Conservation (phyloP, 2,888 invertebrate species). For the Charanyca ferruginea region DNA sequence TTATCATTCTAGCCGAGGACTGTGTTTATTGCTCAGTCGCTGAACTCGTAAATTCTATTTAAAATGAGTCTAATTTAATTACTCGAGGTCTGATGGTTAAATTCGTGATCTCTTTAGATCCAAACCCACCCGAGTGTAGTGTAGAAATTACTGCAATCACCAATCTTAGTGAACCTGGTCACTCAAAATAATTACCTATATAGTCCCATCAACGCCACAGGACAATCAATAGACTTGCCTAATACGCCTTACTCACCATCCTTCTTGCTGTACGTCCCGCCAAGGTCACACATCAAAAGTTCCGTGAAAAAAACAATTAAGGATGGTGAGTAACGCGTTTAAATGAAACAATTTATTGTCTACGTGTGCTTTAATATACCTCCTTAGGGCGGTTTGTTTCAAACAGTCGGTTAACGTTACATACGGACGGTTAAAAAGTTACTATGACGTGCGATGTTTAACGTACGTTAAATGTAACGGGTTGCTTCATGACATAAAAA, state of each 20-base stretch:
- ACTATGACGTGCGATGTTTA: too few relatives aligned
- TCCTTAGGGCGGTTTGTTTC: too few relatives aligned
- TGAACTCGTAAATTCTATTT: constrained; percentile 71
- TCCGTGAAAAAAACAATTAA: too few relatives aligned
- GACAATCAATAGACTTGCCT: background rate
- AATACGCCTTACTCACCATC: too few relatives aligned
- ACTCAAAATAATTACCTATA: constrained; percentile 35
- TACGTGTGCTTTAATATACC: background rate
- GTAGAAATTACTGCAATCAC: constrained; percentile 43
- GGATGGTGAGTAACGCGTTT: too few relatives aligned
- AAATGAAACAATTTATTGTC: constrained; percentile 9
- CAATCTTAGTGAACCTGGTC: constrained; percentile 31
- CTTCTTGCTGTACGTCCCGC: too few relatives aligned
- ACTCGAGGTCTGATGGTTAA: constrained; percentile 66
- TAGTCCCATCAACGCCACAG: background rate
- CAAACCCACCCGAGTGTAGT: constrained; percentile 31
- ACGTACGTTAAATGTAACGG: too few relatives aligned
- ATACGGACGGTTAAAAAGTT: too few relatives aligned
- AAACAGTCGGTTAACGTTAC: too few relatives aligned
- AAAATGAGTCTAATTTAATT: constrained; percentile 73
- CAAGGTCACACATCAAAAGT: too few relatives aligned
- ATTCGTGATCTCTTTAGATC: constrained; percentile 60
- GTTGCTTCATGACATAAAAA: too few relatives aligned
- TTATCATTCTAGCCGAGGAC: constrained; percentile 67
- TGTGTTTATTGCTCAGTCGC: constrained; percentile 68